Evolutionary conservation across 2,113 vertebrate species (phyloP).

Genomic region (Engystomops pustulosus): DNA sequence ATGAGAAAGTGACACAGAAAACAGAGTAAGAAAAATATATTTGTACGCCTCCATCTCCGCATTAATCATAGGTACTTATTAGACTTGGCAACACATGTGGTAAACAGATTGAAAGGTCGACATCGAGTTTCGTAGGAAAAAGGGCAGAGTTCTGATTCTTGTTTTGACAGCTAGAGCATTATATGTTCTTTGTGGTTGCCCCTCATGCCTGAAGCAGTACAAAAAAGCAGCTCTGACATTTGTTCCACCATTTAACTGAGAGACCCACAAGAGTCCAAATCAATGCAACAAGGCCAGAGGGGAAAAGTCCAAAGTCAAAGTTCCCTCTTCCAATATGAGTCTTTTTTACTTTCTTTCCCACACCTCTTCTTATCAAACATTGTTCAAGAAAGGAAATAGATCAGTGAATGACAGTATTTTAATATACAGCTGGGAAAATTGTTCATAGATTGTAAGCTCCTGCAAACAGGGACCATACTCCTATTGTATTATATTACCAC

Average conservation of each 20-base stretch:
- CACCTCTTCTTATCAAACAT: no score
- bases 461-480: no score
- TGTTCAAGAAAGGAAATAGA: no score
- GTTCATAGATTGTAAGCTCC: no score
- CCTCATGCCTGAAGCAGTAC: neutral
- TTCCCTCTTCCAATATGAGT: neutral
- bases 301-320: neutral
- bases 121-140: neutral
- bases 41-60: neutral
- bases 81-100: constrained; percentile 12
- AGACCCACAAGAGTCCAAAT: neutral
- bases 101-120: neutral
- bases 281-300: neutral
- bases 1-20: neutral
- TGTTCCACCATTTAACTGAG: neutral
- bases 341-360: neutral
- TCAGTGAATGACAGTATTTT: no score
- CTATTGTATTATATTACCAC: no score
- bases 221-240: neutral
- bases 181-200: neutral
- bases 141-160: neutral
- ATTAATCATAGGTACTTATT: neutral
- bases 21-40: neutral
- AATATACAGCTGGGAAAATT: no score
- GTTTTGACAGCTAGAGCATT: constrained; percentile 11